Percentiles rank a stretch among this genome's conserved stretches.
phyloP scores from a whole-genome alignment of 2,888 invertebrate species.

The Apeira syringaria region DNA sequence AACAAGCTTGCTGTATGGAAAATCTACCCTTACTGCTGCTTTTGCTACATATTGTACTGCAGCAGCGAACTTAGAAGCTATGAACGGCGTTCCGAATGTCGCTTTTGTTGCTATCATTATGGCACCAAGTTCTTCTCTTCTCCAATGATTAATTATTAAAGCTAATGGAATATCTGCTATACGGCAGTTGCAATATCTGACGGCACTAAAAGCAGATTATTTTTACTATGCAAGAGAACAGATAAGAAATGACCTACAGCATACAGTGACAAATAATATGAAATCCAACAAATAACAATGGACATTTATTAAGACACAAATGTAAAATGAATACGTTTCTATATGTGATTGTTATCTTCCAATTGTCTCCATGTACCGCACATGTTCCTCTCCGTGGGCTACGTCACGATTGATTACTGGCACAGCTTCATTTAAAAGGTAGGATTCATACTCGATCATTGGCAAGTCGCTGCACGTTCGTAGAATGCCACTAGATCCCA shows the following conservation, averaged over 20 bases:
- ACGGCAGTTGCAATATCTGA: constrained; percentile 10
- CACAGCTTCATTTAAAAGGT: constrained; percentile 42
- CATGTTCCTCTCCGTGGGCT: constrained; percentile 52
- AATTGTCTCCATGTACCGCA: constrained; percentile 37
- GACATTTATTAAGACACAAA: constrained; percentile 32
- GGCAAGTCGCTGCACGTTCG: constrained; percentile 43
- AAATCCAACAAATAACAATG: too few relatives aligned
- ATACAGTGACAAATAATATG: too few relatives aligned
- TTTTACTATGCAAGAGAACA: constrained; percentile 4
- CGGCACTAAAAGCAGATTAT: constrained; percentile 16
- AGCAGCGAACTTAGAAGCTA: constrained; percentile 27
- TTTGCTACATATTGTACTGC: constrained; percentile 27
- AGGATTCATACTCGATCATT: constrained; percentile 50
- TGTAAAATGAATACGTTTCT: constrained; percentile 26
- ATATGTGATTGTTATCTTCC: constrained; percentile 2
- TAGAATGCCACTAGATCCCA: constrained; percentile 52
- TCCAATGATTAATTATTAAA: constrained; percentile 21
- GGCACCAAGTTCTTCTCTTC: constrained; percentile 20
- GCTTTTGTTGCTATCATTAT: constrained; percentile 22
- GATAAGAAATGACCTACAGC: neutral
- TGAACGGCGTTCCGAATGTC: constrained; percentile 21
- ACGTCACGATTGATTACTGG: constrained; percentile 52
- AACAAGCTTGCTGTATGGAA: neutral
- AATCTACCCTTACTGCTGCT: constrained; percentile 12
- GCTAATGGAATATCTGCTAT: constrained; percentile 10